These are phyloP conservation scores for Temnothorax ravouxi DNA, from an alignment of 2,888 invertebrate genomes.

Conservation along the genomic window DNA sequence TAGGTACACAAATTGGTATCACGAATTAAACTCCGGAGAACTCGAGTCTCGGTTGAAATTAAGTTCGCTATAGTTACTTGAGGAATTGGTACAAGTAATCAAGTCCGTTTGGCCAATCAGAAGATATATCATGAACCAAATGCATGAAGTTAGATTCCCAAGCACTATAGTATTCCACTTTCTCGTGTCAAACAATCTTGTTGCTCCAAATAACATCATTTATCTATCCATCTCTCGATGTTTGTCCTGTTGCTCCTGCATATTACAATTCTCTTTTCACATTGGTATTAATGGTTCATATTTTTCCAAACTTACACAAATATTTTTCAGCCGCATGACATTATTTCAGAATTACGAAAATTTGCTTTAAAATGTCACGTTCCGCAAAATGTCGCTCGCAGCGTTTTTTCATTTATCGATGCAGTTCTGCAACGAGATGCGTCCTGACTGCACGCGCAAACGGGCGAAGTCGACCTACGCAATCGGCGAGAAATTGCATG, in stretches of 20 bases:
- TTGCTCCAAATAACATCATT: background rate
- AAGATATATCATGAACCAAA: constrained; percentile 30
- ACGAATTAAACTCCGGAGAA: constrained; percentile 29
- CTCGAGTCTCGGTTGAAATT: constrained; percentile 38
- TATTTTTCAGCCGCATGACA: background rate
- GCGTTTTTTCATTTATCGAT: background rate
- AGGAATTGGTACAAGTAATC: constrained; percentile 49
- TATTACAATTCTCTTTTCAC: background rate
- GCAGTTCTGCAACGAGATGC: constrained; percentile 12
- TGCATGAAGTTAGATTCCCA: background rate
- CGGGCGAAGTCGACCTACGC: background rate
- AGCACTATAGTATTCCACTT: background rate
- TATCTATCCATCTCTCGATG: background rate
- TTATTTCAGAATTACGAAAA: background rate
- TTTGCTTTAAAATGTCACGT: background rate
- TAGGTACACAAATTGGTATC: constrained; percentile 22
- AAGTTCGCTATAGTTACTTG: constrained; percentile 39
- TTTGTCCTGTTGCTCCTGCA: background rate
- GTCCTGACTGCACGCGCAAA: constrained; percentile 51
- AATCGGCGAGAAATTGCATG: constrained; percentile 27
- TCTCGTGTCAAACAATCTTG: background rate
- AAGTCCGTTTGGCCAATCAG: constrained; percentile 22
- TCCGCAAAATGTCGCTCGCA: background rate
- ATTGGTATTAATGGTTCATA: background rate
- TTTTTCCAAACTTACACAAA: background rate